A percentile compares a stretch with the other conserved stretches of the same genome.
Conservation (phyloP, 2,113 vertebrate species). For the Ancistrus triradiatus region DNA sequence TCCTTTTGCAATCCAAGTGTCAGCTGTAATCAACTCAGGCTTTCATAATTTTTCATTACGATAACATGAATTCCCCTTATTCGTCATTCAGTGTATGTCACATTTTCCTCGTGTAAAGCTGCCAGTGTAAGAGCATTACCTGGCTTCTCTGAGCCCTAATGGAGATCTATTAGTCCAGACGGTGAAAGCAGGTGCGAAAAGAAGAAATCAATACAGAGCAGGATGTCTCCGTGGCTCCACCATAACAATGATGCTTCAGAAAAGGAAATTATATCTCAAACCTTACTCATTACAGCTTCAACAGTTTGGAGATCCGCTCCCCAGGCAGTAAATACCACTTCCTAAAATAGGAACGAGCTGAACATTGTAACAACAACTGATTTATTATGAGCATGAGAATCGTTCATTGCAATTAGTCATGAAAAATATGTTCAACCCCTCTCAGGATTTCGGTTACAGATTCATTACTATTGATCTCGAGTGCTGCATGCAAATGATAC, state of each 20-base stretch:
- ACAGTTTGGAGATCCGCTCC: too few relatives aligned
- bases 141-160: constrained; percentile 2
- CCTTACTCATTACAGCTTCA: neutral
- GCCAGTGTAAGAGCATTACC: neutral
- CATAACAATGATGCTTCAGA: neutral
- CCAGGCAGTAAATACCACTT: too few relatives aligned
- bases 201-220: constrained; percentile 14
- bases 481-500: neutral
- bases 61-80: neutral
- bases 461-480: neutral
- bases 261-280: neutral
- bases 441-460: neutral
- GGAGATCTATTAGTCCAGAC: constrained; percentile 17
- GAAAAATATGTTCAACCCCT: neutral
- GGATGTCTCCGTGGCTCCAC: neutral
- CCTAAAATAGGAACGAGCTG: too few relatives aligned
- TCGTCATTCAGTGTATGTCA: neutral
- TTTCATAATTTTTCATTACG: too few relatives aligned
- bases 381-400: too few relatives aligned
- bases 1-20: too few relatives aligned
- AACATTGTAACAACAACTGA: too few relatives aligned
- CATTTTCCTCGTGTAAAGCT: neutral
- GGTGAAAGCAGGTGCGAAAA: constrained; percentile 17
- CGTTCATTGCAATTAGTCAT: too few relatives aligned
- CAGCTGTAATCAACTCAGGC: too few relatives aligned